Evolutionary conservation across 2,888 invertebrate genomes (phyloP).

Genomic region (Mimumesa dahlbomi): DNA sequence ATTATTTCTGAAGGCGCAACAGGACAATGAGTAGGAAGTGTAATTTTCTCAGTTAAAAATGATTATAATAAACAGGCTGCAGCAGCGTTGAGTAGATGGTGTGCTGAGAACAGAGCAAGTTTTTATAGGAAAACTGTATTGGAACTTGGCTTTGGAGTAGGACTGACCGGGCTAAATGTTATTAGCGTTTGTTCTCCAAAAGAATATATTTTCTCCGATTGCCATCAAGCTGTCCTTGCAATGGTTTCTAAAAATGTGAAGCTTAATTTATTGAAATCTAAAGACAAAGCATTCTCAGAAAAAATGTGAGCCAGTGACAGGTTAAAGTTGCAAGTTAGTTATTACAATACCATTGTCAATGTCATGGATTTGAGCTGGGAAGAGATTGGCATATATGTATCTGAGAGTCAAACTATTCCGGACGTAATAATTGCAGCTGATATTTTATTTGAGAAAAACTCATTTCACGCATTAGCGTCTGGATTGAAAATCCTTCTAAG

Average conservation of each 20-base stretch:
- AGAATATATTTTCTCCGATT: constrained; percentile 85
- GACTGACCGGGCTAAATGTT: constrained; percentile 86
- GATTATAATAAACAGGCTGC: constrained; percentile 83
- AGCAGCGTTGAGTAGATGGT: constrained; percentile 87
- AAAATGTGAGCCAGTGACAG: constrained; percentile 14
- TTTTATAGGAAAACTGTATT: constrained; percentile 83
- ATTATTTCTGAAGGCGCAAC: constrained; percentile 90
- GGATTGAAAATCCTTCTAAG: constrained; percentile 80
- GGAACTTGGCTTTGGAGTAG: constrained; percentile 90
- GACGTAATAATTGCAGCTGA: constrained; percentile 84
- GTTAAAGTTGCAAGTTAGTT: constrained; percentile 49
- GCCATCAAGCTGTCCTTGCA: constrained; percentile 85
- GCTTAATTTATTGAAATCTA: constrained; percentile 81
- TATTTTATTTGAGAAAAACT: constrained; percentile 83
- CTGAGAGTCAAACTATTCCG: constrained; percentile 65
- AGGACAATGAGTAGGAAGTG: constrained; percentile 90
- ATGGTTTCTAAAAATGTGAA: constrained; percentile 84
- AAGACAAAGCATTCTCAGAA: neutral
- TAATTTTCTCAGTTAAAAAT: constrained; percentile 7
- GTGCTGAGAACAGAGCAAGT: constrained; percentile 81
- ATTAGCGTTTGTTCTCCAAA: constrained; percentile 82
- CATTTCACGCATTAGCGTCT: constrained; percentile 80
- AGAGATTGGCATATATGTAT: constrained; percentile 74
- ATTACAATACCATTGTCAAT: constrained; percentile 59
- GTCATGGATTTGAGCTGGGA: constrained; percentile 82